Evolutionary conservation across 2,113 vertebrate species (phyloP).

Genomic region (Chaetodon trifascialis): DNA sequence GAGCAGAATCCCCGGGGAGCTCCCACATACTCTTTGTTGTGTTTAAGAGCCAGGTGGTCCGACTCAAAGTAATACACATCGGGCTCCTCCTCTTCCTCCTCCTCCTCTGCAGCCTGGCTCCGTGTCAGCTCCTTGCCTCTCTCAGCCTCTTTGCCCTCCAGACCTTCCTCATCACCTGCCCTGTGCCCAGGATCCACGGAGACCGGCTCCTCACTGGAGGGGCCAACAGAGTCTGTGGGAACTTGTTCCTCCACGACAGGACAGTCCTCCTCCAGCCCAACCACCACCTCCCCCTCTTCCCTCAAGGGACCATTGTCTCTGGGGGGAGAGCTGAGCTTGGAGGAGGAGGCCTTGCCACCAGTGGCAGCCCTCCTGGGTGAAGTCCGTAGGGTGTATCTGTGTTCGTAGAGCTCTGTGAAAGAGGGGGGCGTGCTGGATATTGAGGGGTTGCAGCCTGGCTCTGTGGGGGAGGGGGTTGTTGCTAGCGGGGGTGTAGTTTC

Average conservation of each 20-base stretch:
- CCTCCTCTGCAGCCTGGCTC: constrained; percentile 81
- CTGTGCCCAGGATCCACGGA: constrained; percentile 78
- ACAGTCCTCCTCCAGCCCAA: constrained; percentile 72
- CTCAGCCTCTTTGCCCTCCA: constrained; percentile 79
- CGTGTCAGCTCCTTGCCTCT: constrained; percentile 88
- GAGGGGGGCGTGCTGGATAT: constrained; percentile 80
- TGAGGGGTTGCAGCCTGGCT: constrained; percentile 72
- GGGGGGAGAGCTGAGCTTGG: constrained; percentile 89
- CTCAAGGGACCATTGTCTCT: constrained; percentile 90
- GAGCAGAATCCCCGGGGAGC: constrained; percentile 37
- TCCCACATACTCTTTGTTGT: constrained; percentile 99
- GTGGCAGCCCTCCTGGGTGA: constrained; percentile 90
- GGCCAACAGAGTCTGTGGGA: constrained; percentile 76
- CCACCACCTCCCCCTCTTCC: constrained; percentile 86
- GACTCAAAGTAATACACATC: constrained; percentile 99
- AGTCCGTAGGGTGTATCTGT: constrained; percentile 96
- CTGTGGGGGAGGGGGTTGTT: constrained; percentile 83
- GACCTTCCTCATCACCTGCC: constrained; percentile 78
- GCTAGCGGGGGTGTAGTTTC: constrained; percentile 86
- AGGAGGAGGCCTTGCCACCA: constrained; percentile 86
- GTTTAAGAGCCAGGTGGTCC: constrained; percentile 99
- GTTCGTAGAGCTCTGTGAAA: constrained; percentile 93
- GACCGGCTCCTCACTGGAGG: constrained; percentile 70
- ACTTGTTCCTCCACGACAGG: constrained; percentile 78
- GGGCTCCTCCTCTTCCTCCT: constrained; percentile 94